Evolutionary conservation across 2,888 invertebrate species (phyloP).

Genomic region (Epirrita christyi): DNA sequence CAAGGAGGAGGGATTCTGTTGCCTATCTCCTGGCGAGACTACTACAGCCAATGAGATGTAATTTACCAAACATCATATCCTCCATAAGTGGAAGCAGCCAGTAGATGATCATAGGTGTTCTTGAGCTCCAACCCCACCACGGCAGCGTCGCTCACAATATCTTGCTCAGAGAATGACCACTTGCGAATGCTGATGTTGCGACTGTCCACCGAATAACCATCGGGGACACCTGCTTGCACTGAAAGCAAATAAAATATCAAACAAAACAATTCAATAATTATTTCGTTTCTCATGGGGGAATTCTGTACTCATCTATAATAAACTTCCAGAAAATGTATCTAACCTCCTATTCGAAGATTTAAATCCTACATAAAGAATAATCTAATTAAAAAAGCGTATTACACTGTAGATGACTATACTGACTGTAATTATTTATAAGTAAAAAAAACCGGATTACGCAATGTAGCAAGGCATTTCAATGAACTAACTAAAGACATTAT

Average conservation of each 20-base stretch:
- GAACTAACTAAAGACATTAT: too few species aligned
- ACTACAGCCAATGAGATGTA: not conserved
- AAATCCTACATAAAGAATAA: too few species aligned
- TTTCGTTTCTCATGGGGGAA: not conserved
- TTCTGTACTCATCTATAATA: too few species aligned
- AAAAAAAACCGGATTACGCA: too few species aligned
- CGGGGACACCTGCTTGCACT: conserved; percentile 89
- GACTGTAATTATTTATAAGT: too few species aligned
- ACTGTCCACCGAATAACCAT: conserved; percentile 79
- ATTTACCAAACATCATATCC: conserved; percentile 87
- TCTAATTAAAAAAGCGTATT: too few species aligned
- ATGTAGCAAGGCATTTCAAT: too few species aligned
- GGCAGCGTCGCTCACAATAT: conserved; percentile 90
- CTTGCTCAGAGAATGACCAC: conserved; percentile 93
- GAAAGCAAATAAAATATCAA: conserved; percentile 41
- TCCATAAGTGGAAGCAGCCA: conserved; percentile 91
- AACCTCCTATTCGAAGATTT: too few species aligned
- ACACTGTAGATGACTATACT: too few species aligned
- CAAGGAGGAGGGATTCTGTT: too few species aligned
- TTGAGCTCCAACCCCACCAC: conserved; percentile 89
- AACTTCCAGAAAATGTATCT: too few species aligned
- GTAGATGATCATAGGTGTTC: conserved; percentile 94
- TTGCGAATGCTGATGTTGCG: conserved; percentile 91
- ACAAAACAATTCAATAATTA: conserved; percentile 5
- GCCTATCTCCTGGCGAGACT: too few species aligned